These are phyloP conservation scores for Embidobia sp. DNA, from an alignment of 2,888 invertebrate genomes.

Conservation along the genomic window DNA sequence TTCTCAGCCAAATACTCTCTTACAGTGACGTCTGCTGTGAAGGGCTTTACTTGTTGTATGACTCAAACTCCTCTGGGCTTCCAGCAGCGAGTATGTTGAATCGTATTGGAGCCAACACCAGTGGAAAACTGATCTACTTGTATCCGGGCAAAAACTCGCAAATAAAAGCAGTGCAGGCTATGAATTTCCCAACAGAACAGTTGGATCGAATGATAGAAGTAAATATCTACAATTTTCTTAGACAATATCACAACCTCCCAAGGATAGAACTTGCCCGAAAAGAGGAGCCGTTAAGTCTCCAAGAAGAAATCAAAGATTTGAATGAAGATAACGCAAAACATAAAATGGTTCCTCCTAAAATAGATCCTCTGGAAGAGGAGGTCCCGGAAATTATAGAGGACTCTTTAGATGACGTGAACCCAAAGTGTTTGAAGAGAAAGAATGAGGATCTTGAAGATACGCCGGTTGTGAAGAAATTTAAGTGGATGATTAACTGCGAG, in stretches of 20 bases:
- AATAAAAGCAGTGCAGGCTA: slow-evolving; percentile 88
- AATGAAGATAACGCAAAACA: too few relatives aligned
- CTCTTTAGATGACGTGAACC: slow-evolving; percentile 3
- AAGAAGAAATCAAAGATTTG: too few relatives aligned
- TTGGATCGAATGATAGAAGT: slow-evolving; percentile 87
- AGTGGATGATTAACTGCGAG: slow-evolving; percentile 79
- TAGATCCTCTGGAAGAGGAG: too few relatives aligned
- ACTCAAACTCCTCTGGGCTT: slow-evolving; percentile 93
- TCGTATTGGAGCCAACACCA: slow-evolving; percentile 86
- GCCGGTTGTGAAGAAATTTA: slow-evolving; percentile 69
- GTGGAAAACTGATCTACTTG: slow-evolving; percentile 87
- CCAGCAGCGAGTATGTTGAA: slow-evolving; percentile 91
- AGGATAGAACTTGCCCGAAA: too few relatives aligned
- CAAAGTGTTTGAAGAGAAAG: slow-evolving; percentile 70
- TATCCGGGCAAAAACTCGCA: slow-evolving; percentile 92
- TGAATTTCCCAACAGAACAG: slow-evolving; percentile 90
- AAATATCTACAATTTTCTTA: slow-evolving; percentile 89
- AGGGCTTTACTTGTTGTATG: slow-evolving; percentile 91
- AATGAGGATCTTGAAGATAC: slow-evolving; percentile 67
- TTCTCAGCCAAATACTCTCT: slow-evolving; percentile 93
- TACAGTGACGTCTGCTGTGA: slow-evolving; percentile 90
- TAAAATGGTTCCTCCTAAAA: too few relatives aligned
- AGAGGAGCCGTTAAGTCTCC: too few relatives aligned
- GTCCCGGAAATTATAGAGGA: slow-evolving; percentile 5
- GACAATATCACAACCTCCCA: too few relatives aligned